Percentiles rank a stretch among this genome's conserved stretches.
These are phyloP conservation scores for Cephus runcator DNA, from an alignment of 2,888 invertebrate species.

Conservation along the genomic window DNA sequence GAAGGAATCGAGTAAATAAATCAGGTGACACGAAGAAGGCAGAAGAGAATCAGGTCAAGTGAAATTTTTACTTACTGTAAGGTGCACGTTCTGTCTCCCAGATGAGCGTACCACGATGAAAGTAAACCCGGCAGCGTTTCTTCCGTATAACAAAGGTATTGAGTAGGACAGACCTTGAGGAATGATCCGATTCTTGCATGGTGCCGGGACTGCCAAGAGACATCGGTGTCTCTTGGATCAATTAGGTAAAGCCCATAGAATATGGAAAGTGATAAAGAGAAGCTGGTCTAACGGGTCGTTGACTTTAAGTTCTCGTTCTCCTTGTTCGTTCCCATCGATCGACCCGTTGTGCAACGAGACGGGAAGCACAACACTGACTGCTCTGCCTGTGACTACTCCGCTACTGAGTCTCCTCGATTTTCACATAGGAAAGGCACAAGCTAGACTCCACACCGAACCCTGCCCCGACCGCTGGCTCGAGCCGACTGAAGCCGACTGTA, in stretches of 20 bases:
- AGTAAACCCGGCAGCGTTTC: slow-evolving; percentile 73
- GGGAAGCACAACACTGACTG: neutral
- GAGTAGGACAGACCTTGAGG: slow-evolving; percentile 60
- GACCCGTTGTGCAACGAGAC: neutral
- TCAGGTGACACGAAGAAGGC: neutral
- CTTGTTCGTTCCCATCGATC: neutral
- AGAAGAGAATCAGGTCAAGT: neutral
- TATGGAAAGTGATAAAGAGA: neutral
- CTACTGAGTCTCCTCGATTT: neutral
- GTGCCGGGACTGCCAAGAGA: slow-evolving; percentile 3
- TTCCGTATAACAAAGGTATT: slow-evolving; percentile 73
- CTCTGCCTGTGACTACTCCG: neutral
- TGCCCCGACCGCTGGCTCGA: neutral
- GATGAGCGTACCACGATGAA: slow-evolving; percentile 72
- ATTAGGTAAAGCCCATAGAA: neutral
- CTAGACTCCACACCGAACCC: neutral
- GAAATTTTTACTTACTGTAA: slow-evolving; percentile 65
- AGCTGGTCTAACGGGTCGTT: neutral
- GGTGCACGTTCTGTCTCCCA: slow-evolving; percentile 73
- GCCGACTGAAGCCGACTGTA: slow-evolving; percentile 5
- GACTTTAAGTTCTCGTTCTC: neutral
- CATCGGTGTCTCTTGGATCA: neutral
- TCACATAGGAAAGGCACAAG: neutral
- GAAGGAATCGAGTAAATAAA: neutral
- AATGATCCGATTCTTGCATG: slow-evolving; percentile 50